Evolutionary conservation across 2,113 vertebrate genomes (phyloP), one percentile per base, ranked within the genome.

Genomic region (Bucco capensis): DNA sequence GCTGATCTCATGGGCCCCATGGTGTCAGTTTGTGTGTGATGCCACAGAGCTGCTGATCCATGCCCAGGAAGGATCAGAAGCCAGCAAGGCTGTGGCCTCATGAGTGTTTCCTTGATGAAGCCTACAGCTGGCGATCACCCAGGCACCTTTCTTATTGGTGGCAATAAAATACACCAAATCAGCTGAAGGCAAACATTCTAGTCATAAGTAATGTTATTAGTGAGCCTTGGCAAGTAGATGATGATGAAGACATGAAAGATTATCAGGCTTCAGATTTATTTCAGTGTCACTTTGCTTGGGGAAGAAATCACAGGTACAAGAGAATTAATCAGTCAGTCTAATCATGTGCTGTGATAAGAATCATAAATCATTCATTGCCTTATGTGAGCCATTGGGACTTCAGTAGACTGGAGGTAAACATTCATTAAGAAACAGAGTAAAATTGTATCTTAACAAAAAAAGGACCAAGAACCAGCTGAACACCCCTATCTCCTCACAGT

Each of bases 241-340:
- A 24, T 73, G 19, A 61, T 65, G 54, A 65, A 76, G 74, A 28
- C 14, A 4, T 62, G 47, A 53, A 71, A 70, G 25, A 77, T 53
- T 88, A n/a, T 86, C 8, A 54, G 56, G 33, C 33, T 65, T 83
- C 42, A 54, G 54, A 27, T 86, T 79, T 85, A 83, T 91, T 85
- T 90, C 76, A 65, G 8, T 83, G 73, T 88, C 60, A 66, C 30
- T 91, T 79, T 62, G 56, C 75, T 62, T 37, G 19, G 33, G 61
- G 66, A 84, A 85, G 72, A 91, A 91, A 42, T 72, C 50, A 33
- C 57, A 61, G 33, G 50, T 73, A 49, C 28, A 74, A 37, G 25
- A 54, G 50, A 73, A 76, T 58, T 72, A 80, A 85, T 91, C 64
- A 69, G 56, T 73, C 22, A 37, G 33, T 76, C 58, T 73, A 58